A percentile compares a stretch with the other conserved stretches of the same genome.
phyloP scores from a whole-genome alignment of 2,888 invertebrate species.

The Clanis bilineata region DNA sequence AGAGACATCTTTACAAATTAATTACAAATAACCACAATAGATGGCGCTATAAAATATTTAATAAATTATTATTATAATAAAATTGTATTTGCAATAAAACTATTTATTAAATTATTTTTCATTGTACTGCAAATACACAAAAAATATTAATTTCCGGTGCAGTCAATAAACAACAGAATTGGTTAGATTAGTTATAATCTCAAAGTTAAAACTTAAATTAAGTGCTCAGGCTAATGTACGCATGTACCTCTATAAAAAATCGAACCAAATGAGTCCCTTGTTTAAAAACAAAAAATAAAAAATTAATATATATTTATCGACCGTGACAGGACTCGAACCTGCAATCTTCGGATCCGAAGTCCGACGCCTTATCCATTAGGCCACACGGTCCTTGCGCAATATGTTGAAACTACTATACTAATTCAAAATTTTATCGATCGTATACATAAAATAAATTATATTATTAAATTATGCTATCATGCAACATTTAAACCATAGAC shows the following conservation, averaged over 20 bases:
- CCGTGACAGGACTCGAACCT: conserved; percentile 89
- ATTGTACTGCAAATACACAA: too few species aligned
- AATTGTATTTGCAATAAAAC: not conserved
- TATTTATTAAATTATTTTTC: too few species aligned
- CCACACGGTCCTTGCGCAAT: conserved; percentile 77
- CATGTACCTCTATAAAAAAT: too few species aligned
- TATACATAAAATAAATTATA: not conserved
- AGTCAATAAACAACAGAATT: too few species aligned
- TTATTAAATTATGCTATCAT: too few species aligned
- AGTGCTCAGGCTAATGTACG: too few species aligned
- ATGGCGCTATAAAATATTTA: not conserved
- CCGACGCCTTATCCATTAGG: conserved; percentile 89
- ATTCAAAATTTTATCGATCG: conserved; percentile 28
- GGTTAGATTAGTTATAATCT: too few species aligned
- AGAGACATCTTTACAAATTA: not conserved
- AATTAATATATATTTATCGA: conserved; percentile 50
- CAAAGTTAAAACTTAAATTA: too few species aligned
- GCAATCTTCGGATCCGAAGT: conserved; percentile 89
- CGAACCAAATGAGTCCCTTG: too few species aligned
- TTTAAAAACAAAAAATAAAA: too few species aligned
- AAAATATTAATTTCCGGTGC: not conserved
- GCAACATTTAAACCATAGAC: too few species aligned
- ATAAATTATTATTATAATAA: not conserved
- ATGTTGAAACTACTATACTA: conserved; percentile 31
- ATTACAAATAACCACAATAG: not conserved